A percentile compares a stretch with the other conserved stretches of the same genome.
phyloP scores from a whole-genome alignment of 2,888 invertebrate species.

The Teinopalpus imperialis region DNA sequence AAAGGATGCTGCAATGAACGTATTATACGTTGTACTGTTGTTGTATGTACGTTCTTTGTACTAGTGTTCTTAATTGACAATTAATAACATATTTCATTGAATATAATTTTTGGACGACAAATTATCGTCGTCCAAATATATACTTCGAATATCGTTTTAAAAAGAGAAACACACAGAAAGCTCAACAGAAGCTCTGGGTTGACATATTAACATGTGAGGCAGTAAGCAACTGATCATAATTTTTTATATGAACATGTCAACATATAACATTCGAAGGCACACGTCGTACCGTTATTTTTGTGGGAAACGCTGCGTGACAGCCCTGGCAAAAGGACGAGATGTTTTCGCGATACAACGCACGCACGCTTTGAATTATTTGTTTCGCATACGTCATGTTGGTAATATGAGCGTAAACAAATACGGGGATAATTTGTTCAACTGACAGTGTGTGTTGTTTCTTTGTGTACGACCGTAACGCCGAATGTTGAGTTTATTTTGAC shows the following conservation, averaged over 20 bases:
- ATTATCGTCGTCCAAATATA: too few species aligned
- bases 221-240: slow-evolving; percentile 50
- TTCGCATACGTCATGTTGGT: slow-evolving; percentile 33
- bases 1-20: too few species aligned
- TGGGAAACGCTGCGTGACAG: slow-evolving; percentile 58
- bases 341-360: slow-evolving; percentile 50
- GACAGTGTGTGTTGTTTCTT: slow-evolving; percentile 1
- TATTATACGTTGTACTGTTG: too few species aligned
- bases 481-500: not conserved
- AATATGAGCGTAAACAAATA: slow-evolving; percentile 25
- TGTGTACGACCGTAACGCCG: slow-evolving; percentile 1
- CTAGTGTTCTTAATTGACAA: too few species aligned
- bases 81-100: too few species aligned
- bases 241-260: slow-evolving; percentile 63
- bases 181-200: slow-evolving; percentile 26
- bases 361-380: slow-evolving; percentile 58
- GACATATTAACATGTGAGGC: slow-evolving; percentile 52
- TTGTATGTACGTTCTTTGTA: too few species aligned
- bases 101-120: too few species aligned
- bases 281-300: slow-evolving; percentile 46
- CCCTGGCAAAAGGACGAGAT: slow-evolving; percentile 45
- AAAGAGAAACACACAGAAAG: too few species aligned
- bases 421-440: slow-evolving; percentile 16
- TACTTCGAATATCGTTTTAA: too few species aligned
- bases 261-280: slow-evolving; percentile 44